Conservation (phyloP, 1,140 invertebrate species). For the Caenorhabditis remanei region DNA sequence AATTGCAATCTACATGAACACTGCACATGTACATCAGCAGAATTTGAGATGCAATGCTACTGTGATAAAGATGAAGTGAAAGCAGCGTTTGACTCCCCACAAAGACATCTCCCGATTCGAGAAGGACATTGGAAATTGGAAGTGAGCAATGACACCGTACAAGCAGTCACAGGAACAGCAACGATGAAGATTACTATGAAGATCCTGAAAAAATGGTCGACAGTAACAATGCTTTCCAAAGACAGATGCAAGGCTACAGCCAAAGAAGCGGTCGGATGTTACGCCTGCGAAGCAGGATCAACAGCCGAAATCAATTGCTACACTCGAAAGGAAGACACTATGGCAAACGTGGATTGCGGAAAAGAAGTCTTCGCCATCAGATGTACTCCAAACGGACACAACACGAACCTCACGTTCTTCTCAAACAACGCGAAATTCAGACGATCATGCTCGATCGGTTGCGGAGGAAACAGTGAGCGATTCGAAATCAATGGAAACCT, state of each 20-base stretch:
- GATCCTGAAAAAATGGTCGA: neutral
- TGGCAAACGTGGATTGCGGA: neutral
- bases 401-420: neutral
- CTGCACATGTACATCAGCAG: neutral
- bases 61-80: neutral
- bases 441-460: neutral
- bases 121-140: constrained; percentile 4
- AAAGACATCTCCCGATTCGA: neutral
- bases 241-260: neutral
- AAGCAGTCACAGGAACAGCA: neutral
- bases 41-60: neutral
- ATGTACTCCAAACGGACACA: neutral
- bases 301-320: neutral
- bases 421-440: neutral
- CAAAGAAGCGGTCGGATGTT: too few species aligned
- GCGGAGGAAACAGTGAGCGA: neutral
- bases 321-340: neutral
- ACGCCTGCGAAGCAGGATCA: too few species aligned
- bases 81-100: neutral
- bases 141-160: neutral
- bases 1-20: neutral
- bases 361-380: neutral
- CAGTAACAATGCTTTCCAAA: neutral
- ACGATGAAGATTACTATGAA: neutral
- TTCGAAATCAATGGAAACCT: neutral